Conservation (phyloP, 2,888 invertebrate species). For the Megaustenia siamemsis region DNA sequence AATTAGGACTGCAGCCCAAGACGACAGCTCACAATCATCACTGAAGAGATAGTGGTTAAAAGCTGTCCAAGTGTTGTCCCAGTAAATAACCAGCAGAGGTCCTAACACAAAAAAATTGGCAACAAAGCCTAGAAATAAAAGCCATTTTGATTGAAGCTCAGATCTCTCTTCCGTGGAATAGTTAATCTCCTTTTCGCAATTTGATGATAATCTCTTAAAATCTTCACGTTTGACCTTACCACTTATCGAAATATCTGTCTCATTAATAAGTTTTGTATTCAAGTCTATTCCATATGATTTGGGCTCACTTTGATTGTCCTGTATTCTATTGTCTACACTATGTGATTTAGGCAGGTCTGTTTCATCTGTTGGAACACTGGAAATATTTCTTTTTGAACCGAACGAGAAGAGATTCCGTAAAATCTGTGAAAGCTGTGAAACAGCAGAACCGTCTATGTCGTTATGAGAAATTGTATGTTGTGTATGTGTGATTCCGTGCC, state of each 20-base stretch:
- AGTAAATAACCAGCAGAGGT: slow-evolving; percentile 7
- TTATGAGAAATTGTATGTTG: background rate
- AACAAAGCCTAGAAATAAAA: background rate
- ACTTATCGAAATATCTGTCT: too few relatives aligned
- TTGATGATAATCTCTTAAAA: background rate
- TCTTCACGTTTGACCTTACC: too few relatives aligned
- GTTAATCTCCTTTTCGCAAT: too few relatives aligned
- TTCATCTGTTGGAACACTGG: background rate
- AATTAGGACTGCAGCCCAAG: background rate
- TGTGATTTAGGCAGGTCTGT: background rate
- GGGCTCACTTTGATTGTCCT: background rate
- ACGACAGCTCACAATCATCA: background rate
- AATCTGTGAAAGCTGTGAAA: background rate
- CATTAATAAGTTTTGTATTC: background rate
- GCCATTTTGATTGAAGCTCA: background rate
- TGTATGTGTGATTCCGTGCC: background rate
- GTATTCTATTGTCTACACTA: background rate
- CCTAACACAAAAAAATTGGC: slow-evolving; percentile 17
- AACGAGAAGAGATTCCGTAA: background rate
- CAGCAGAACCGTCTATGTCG: too few relatives aligned
- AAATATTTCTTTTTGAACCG: background rate
- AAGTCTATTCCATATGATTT: background rate
- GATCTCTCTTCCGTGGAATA: background rate
- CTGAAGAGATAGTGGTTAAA: slow-evolving; percentile 12
- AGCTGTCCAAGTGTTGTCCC: slow-evolving; percentile 21